These are phyloP conservation scores for Agrochola lota DNA, from an alignment of 2,888 invertebrate species.

Conservation along the genomic window DNA sequence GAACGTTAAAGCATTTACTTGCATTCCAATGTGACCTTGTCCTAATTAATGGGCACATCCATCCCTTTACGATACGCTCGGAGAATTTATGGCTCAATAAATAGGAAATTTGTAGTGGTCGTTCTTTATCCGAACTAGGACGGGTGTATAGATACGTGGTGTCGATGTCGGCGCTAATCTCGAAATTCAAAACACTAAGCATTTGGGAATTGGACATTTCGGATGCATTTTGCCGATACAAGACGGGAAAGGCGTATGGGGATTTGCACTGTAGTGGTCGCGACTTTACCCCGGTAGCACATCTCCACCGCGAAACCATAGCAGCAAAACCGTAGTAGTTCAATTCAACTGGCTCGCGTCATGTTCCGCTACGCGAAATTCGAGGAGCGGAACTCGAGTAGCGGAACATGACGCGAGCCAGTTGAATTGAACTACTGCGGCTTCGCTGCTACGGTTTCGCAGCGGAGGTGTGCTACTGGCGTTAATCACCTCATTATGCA, in stretches of 20 bases:
- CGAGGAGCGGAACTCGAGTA: too few species aligned
- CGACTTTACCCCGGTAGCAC: too few species aligned
- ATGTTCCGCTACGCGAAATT: too few species aligned
- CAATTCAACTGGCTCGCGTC: too few species aligned
- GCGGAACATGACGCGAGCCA: too few species aligned
- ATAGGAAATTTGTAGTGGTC: slow-evolving; percentile 36
- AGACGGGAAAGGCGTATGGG: background rate
- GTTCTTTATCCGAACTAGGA: slow-evolving; percentile 17
- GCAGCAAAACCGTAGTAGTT: too few species aligned
- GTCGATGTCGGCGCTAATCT: background rate
- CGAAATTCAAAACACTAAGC: background rate
- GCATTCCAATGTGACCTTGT: slow-evolving; percentile 53
- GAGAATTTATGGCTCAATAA: slow-evolving; percentile 51
- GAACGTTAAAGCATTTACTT: slow-evolving; percentile 32
- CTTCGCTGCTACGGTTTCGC: too few species aligned
- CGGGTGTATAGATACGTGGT: slow-evolving; percentile 5
- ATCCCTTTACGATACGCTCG: slow-evolving; percentile 32
- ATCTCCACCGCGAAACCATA: too few species aligned
- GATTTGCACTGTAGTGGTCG: background rate
- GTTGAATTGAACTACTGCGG: too few species aligned
- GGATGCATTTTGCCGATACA: background rate
- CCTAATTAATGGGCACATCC: slow-evolving; percentile 52
- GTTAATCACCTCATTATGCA: background rate
- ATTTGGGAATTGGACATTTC: background rate
- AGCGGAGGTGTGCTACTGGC: too few species aligned